These are phyloP conservation scores for Esperia sulphurella DNA, from an alignment of 2,888 invertebrate genomes.

Conservation along the genomic window DNA sequence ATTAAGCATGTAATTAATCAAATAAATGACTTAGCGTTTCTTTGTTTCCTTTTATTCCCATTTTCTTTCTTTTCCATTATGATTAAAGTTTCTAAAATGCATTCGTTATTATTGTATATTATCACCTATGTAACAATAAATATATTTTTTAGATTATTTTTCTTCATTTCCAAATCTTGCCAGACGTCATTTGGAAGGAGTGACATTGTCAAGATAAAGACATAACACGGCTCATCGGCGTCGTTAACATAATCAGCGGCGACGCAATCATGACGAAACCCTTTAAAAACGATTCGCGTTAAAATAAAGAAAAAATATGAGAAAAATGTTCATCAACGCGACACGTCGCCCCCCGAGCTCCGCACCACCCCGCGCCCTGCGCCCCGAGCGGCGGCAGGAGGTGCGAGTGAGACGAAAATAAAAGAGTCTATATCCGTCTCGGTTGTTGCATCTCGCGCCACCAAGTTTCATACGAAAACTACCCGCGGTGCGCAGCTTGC, in stretches of 20 bases:
- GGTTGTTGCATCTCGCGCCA: constrained; percentile 68
- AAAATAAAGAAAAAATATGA: constrained; percentile 76
- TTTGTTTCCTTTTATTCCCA: too few species aligned
- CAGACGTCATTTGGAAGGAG: not conserved
- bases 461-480: constrained; percentile 75
- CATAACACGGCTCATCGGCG: constrained; percentile 48
- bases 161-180: too few species aligned
- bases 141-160: too few species aligned
- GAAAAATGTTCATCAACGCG: constrained; percentile 80
- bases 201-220: constrained; percentile 3
- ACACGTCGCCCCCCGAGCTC: constrained; percentile 58
- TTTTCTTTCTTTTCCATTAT: too few species aligned
- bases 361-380: constrained; percentile 35
- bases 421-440: constrained; percentile 41
- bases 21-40: too few species aligned
- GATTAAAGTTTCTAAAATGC: too few species aligned
- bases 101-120: too few species aligned
- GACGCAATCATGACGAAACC: constrained; percentile 78
- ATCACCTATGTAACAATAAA: too few species aligned
- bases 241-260: constrained; percentile 66
- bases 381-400: constrained; percentile 70
- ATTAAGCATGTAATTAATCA: too few species aligned
- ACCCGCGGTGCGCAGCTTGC: constrained; percentile 68
- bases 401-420: constrained; percentile 41
- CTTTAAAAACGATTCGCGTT: constrained; percentile 78